These are phyloP conservation scores for Andrena hattorfiana DNA, from an alignment of 2,888 invertebrate species.

Conservation along the genomic window DNA sequence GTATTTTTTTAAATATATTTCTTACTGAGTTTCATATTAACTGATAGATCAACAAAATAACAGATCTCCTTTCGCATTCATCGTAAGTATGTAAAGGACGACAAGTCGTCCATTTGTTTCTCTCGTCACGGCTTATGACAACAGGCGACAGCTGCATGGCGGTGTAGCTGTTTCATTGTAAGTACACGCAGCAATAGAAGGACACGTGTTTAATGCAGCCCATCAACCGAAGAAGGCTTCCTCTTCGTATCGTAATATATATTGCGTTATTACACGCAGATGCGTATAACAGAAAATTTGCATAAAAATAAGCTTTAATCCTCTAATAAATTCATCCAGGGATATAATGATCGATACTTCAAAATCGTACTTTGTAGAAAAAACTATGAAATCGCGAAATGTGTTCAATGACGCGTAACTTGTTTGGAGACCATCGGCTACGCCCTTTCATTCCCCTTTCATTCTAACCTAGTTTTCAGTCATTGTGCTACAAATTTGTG, in stretches of 20 bases:
- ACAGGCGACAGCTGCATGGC: constrained; percentile 1
- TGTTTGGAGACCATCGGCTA: no score
- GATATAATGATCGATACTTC: no score
- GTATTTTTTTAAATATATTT: neutral
- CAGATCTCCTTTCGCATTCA: neutral
- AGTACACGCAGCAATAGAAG: neutral
- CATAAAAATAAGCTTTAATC: neutral
- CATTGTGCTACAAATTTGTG: no score
- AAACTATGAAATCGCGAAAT: no score
- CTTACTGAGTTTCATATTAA: neutral
- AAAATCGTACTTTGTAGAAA: no score
- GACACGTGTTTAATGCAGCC: constrained; percentile 4
- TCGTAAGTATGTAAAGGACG: neutral
- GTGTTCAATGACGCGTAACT: no score
- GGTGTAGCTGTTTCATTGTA: neutral
- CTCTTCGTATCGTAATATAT: neutral
- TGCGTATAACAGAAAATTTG: neutral
- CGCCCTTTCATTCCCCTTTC: no score
- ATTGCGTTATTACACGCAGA: neutral
- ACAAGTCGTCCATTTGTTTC: neutral
- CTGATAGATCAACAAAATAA: neutral
- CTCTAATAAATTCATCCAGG: no score
- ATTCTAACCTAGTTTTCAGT: no score
- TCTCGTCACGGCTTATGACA: neutral
- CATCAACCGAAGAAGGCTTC: constrained; percentile 7